Percentiles rank a stretch among this genome's conserved stretches.
phyloP scores from a whole-genome alignment of 2,888 invertebrate genomes.

The Julus scanicus region DNA sequence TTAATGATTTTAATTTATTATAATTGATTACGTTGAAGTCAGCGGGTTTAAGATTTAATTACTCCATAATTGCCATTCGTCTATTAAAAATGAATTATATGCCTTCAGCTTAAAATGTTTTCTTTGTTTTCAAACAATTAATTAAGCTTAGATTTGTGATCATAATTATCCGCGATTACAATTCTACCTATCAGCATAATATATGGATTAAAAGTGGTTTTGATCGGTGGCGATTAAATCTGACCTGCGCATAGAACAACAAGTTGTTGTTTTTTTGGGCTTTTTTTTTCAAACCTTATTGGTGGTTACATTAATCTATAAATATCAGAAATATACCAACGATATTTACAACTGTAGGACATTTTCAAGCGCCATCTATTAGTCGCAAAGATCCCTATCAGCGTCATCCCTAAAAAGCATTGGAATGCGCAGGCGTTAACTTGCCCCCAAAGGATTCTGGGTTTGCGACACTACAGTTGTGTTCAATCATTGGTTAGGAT shows the following conservation, averaged over 20 bases:
- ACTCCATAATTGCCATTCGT: not conserved
- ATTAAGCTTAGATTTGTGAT: too few relatives aligned
- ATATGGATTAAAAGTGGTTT: not conserved
- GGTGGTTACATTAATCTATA: not conserved
- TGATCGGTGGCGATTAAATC: not conserved
- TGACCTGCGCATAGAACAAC: not conserved
- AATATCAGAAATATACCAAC: not conserved
- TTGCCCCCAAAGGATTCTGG: constrained; percentile 38
- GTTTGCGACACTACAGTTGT: not conserved
- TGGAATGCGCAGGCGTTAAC: constrained; percentile 39
- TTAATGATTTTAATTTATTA: not conserved
- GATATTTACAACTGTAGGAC: not conserved
- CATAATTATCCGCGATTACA: not conserved
- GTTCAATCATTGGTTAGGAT: not conserved
- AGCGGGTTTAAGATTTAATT: not conserved
- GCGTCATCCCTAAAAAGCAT: constrained; percentile 6
- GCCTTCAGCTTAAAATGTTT: not conserved
- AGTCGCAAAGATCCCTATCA: not conserved
- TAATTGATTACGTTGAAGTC: not conserved
- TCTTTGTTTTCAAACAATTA: too few relatives aligned
- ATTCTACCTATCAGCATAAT: not conserved
- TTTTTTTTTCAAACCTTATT: not conserved
- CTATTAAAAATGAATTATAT: not conserved
- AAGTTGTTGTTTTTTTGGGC: too few relatives aligned
- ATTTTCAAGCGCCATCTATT: constrained; percentile 27